Base-by-base conservation (phyloP, 2,888 invertebrate species). In the Diabrotica balteata region DNA sequence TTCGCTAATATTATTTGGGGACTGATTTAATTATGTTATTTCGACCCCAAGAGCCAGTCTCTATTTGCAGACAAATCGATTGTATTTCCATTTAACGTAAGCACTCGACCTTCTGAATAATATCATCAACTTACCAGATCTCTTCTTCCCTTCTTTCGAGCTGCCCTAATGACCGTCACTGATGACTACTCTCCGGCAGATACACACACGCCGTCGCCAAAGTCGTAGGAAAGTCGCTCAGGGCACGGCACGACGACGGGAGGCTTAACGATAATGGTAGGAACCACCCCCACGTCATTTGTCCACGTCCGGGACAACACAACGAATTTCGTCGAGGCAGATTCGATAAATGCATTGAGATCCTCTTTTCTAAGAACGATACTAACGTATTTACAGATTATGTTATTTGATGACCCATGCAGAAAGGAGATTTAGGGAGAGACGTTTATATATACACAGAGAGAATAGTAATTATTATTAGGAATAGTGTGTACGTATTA, bases 201-300 rank as follows among this genome's bases (percentile, higher is more conserved):
- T 63, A 62, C 52, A 53, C 57, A 64, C 59, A 67, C 67, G 72
- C 77, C 76, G 63, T 68, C 73, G 72, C 63, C 68, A 74, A 73
- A 72, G 72, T 73, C 57, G 55, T 59, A 42, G 75, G 73, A 71
- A 66, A 57, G 45, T 44, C 68, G 72, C 76, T 63, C 59, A 62
- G 58, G 73, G 74, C 73, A 57, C 45, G 67, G 70, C 73, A 57
- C 45, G 67, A 70, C 76, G 61, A 59, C 63, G 62, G 73, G 75
- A 73, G 64, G 51, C 67, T 58, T 79, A 79, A 79, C 79, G 79
- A 80, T 79, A 79, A 79, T 79, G 77, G 77, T 67, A 72, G 69
- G 73, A 66, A 74, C 79, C 80, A 77, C 79, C 79, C 78, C 76
- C 75, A 72, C 72, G 73, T 80, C 80, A 81, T 81, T 80, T 80